A percentile compares a stretch with the other conserved stretches of the same genome.
Conservation (phyloP, 2,797 vertebrate genomes). For the Capromys pilorides region DNA sequence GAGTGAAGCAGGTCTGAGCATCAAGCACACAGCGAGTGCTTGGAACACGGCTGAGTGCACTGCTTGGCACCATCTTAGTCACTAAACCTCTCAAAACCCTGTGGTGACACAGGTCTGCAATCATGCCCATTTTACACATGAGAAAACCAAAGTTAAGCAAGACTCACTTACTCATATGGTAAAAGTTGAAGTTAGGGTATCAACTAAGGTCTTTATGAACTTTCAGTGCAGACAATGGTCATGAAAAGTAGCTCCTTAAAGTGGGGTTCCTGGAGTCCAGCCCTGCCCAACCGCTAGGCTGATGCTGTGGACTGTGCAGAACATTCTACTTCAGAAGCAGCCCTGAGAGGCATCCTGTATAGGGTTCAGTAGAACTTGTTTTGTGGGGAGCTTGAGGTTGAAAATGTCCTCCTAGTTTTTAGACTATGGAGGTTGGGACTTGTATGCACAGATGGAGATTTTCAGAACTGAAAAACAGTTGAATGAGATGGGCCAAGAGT, state of each 20-base stretch:
- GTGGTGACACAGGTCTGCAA: neutral
- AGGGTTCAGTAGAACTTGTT: too few relatives aligned
- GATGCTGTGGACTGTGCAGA: neutral
- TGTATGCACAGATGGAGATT: neutral
- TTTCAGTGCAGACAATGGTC: neutral
- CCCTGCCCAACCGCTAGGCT: neutral
- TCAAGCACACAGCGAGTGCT: neutral
- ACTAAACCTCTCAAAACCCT: neutral
- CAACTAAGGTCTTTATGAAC: neutral
- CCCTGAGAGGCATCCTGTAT: neutral
- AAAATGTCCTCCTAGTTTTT: neutral
- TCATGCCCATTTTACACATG: neutral
- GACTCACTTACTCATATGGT: neutral
- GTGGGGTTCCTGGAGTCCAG: neutral
- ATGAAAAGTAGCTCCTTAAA: neutral
- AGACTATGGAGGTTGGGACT: neutral
- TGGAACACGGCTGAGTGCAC: neutral
- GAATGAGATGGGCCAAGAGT: neutral
- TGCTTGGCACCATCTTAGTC: neutral
- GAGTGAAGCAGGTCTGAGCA: neutral
- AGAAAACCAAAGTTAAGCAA: conserved; percentile 30
- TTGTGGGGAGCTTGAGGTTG: neutral
- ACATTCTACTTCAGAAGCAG: neutral
- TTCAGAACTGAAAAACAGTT: neutral
- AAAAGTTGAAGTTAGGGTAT: neutral